Base-by-base conservation (phyloP, 2,888 invertebrate species). In the Ectemnius continuus region DNA sequence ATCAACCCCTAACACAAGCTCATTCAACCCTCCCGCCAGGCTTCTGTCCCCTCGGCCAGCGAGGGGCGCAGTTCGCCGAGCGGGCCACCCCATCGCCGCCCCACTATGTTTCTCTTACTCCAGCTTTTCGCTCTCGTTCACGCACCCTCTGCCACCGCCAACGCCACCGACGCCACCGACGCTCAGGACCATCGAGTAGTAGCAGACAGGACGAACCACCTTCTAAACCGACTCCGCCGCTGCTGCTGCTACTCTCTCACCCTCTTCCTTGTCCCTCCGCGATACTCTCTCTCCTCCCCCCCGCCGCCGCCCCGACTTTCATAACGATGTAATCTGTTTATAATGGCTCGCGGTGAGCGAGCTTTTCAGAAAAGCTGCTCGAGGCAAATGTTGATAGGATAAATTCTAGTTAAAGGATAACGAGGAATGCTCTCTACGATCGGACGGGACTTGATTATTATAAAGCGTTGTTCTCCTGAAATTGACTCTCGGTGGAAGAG, bases 11-110 rank as follows among this genome's bases (percentile, higher is more conserved):
- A 69, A 60, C 63, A 72, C 71, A 57, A 56, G 67, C 72, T 70
- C 73, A 78, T 67, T 77, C 74, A 66, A 74, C 64, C 70, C 67
- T 63, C 48, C 65, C 20, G 56, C 58, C 58, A 28, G 65, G 57
- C 59, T 57, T 64, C 20, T 46, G 23, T 48, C 72, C 45, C 47
- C 18, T 58, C 36, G 28, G 57, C 52, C 36, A 20, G 57, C 68
- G 16, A 23, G 36, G 58, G 48, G 47, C 57, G 26, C 67, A 69
- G 67, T 70, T 78, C 65, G 60, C 6, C 56, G 61, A 57, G 8
- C 59, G 46, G 28, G 65, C 45, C 46, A 64, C 64, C 64, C 61
- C 59, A 62, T 68, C 6, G 52, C 48, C n/a, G 2, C 48, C n/a
- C 48, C n/a, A 4, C 36, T 36, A 4, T 36, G 8, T 36, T 11